Percentiles rank a stretch among this genome's conserved stretches.
These are phyloP conservation scores for Oreocharis arfaki DNA, from an alignment of 2,113 vertebrate genomes.

Conservation along the genomic window DNA sequence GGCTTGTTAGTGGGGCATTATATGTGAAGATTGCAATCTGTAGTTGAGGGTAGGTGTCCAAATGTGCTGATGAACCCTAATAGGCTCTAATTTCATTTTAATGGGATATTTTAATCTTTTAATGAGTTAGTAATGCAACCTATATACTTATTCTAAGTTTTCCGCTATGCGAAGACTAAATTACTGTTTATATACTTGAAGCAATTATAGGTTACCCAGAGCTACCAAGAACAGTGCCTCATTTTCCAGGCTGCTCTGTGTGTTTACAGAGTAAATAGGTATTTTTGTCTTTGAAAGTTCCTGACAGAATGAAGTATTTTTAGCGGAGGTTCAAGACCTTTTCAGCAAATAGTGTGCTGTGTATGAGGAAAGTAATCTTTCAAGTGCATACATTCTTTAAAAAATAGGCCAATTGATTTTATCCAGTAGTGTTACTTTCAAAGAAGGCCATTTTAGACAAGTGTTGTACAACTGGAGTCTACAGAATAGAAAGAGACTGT, in stretches of 20 bases:
- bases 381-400: not conserved
- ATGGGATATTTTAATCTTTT: not conserved
- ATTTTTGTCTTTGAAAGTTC: not conserved
- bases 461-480: not conserved
- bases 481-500: not conserved
- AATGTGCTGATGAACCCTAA: not conserved
- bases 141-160: not conserved
- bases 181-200: not conserved
- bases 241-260: not conserved
- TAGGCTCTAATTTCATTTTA: not conserved
- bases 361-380: not conserved
- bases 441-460: not conserved
- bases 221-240: not conserved
- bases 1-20: not conserved
- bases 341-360: not conserved
- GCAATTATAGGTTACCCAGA: not conserved
- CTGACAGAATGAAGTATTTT: not conserved
- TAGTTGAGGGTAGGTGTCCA: not conserved
- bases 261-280: not conserved
- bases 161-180: not conserved
- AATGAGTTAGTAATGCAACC: not conserved
- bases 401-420: not conserved
- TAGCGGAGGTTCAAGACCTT: not conserved
- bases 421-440: not conserved
- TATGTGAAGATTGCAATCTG: accelerated